phyloP scores from a whole-genome alignment of 2,113 vertebrate genomes.

The Podarcis muralis region DNA sequence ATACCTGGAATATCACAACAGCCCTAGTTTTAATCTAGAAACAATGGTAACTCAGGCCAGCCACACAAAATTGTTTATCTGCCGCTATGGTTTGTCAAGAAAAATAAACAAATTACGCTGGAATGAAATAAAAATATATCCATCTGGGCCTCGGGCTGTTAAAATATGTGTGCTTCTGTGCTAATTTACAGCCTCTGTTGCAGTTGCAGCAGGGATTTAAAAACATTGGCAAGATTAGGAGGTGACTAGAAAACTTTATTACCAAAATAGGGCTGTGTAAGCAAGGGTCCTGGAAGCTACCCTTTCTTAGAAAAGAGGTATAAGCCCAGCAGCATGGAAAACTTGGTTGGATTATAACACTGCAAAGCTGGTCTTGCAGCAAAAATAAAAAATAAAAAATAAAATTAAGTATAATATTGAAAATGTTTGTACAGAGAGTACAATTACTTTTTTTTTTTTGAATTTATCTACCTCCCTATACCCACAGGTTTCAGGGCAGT shows the following conservation, averaged over 20 bases:
- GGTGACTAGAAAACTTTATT: neutral
- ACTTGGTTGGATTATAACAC: neutral
- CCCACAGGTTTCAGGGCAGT: too few relatives aligned
- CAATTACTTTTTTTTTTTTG: neutral
- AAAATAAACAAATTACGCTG: conserved; percentile 29
- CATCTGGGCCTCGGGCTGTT: neutral
- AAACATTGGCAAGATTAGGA: neutral
- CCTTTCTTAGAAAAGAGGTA: neutral
- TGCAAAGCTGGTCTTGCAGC: fast-evolving
- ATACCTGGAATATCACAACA: neutral
- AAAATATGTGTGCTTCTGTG: neutral
- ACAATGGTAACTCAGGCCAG: conserved; percentile 33
- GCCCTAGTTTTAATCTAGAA: neutral
- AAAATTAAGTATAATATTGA: neutral
- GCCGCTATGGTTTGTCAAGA: conserved; percentile 31
- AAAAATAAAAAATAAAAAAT: too few relatives aligned
- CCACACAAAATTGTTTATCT: too few relatives aligned
- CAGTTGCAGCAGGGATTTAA: neutral
- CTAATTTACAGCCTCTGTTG: neutral
- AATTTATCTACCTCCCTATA: too few relatives aligned
- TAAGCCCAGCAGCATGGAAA: neutral
- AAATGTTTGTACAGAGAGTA: neutral
- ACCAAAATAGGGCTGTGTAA: neutral
- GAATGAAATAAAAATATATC: conserved; percentile 6
- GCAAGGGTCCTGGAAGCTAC: neutral